phyloP scores from a whole-genome alignment of 2,113 vertebrate genomes.

The Enhydra lutris region DNA sequence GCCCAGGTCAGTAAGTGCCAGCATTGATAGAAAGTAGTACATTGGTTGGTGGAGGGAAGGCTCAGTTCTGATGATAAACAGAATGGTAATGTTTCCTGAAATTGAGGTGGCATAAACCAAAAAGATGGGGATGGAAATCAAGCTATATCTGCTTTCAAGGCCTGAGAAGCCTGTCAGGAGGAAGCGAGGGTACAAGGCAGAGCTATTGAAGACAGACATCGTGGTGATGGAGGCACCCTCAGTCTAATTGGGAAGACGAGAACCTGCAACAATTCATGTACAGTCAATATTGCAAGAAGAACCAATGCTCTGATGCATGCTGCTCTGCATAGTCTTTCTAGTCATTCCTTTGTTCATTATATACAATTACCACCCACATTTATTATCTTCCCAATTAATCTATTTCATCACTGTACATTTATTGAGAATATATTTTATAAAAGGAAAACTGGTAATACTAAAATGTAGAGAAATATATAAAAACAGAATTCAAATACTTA shows the following conservation, averaged over 20 bases:
- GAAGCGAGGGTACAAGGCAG: slow-evolving; percentile 43
- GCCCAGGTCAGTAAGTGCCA: slow-evolving; percentile 70
- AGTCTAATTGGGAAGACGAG: background rate
- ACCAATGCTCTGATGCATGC: background rate
- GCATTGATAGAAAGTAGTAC: slow-evolving; percentile 73
- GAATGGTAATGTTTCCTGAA: slow-evolving; percentile 66
- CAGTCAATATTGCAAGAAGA: background rate
- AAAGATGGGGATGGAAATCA: slow-evolving; percentile 65
- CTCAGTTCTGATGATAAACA: slow-evolving; percentile 66
- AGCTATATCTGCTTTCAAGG: slow-evolving; percentile 52
- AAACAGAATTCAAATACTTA: background rate
- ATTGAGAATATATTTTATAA: background rate
- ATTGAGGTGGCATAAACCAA: slow-evolving; percentile 67
- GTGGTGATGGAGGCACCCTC: background rate
- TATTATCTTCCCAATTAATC: background rate
- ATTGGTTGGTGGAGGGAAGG: slow-evolving; percentile 72
- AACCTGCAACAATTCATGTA: background rate
- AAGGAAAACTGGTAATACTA: background rate
- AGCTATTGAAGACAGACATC: slow-evolving; percentile 71
- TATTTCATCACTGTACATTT: background rate
- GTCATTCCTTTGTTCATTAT: background rate
- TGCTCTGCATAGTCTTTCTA: background rate
- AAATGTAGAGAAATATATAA: background rate
- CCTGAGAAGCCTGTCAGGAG: slow-evolving; percentile 62
- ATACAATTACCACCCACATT: background rate